Percentiles rank a stretch among this genome's conserved stretches.
Evolutionary conservation across 2,113 vertebrate genomes (phyloP).

Genomic region (Lethenteron reissneri): DNA sequence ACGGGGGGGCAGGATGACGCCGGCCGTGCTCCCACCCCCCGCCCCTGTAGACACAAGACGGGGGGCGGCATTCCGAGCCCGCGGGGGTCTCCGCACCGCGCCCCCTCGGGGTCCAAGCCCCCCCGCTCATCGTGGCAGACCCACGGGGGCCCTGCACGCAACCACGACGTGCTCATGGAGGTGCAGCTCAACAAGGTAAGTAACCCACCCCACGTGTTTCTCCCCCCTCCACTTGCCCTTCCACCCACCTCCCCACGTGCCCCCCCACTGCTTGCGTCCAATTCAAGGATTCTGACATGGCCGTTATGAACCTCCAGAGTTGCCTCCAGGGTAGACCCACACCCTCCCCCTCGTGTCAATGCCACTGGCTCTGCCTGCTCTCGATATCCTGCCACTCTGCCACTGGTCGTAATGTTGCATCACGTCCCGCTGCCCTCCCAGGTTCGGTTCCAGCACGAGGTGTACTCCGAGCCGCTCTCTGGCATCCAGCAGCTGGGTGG

Average conservation of each 20-base stretch:
- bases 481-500: slow-evolving; percentile 9
- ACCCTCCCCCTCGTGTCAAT: too few relatives aligned
- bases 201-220: neutral
- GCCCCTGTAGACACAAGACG: too few relatives aligned
- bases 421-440: slow-evolving; percentile 13
- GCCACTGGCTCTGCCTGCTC: too few relatives aligned
- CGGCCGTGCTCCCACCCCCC: too few relatives aligned
- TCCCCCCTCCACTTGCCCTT: too few relatives aligned
- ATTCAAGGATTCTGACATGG: too few relatives aligned
- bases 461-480: slow-evolving; percentile 22
- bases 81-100: slow-evolving; percentile 35
- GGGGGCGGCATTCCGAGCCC: slow-evolving; percentile 14
- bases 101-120: slow-evolving; percentile 39
- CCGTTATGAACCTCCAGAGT: too few relatives aligned
- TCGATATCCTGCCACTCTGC: too few relatives aligned
- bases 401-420: too few relatives aligned
- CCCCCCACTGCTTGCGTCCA: too few relatives aligned
- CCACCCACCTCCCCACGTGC: neutral
- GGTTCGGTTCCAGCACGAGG: slow-evolving; percentile 75
- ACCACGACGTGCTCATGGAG: slow-evolving; percentile 60
- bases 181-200: slow-evolving; percentile 66
- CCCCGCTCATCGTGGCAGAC: slow-evolving; percentile 67
- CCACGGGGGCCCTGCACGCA: slow-evolving; percentile 43
- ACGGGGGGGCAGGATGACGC: too few relatives aligned
- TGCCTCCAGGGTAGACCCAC: too few relatives aligned